Evolutionary conservation across 2,113 vertebrate species (phyloP), one percentile per base, ranked within the genome.

Genomic region (Excalfactoria chinensis): DNA sequence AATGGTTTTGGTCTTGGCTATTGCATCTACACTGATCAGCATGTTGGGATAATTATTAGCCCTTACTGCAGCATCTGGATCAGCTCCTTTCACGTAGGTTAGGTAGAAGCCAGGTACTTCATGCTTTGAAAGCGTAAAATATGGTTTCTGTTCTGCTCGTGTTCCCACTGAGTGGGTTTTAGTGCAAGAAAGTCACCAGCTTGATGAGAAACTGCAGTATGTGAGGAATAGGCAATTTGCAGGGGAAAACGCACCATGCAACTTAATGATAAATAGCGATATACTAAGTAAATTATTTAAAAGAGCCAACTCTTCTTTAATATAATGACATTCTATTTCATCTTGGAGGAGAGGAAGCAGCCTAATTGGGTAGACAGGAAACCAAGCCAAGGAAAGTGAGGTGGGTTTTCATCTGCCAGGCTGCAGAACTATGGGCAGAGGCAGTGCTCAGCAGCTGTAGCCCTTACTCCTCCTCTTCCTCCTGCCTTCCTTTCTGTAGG

Each of bases 1-100:
- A 78, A 34, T 30, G 9, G 22, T 11, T 66, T 49, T 15, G 11
- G 22, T 12, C 53, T 48, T 19, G 37, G 13, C 15, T 60, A 48
- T 13, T 49, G 26, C 2, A 5, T 7, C 2, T 17, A 17, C 10
- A 4, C 25, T 32, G 63, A 13, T 26, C 21, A 68, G 14, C 0
- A 5, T 20, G 10, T 2, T 59, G 30, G 66, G 26, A 17, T 28
- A 40, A 4, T 9, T 23, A 3, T 12, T 43, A 64, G 46, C 32
- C 32, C 58, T 60, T 13, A 9, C 0, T 68, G 73, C 63, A 82
- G 55, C 43, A 19, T 3, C 66, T 68, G 43, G 32, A 11, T 18
- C 37, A 44, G 68, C 58, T 84, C 70, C 35, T 9, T 0, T 17
- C 30, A n/a, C 0, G 8, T 1, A 79, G 59, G 79, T 1, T 2